These are phyloP conservation scores for Torymus texanus DNA, from an alignment of 2,888 invertebrate genomes.

Conservation along the genomic window DNA sequence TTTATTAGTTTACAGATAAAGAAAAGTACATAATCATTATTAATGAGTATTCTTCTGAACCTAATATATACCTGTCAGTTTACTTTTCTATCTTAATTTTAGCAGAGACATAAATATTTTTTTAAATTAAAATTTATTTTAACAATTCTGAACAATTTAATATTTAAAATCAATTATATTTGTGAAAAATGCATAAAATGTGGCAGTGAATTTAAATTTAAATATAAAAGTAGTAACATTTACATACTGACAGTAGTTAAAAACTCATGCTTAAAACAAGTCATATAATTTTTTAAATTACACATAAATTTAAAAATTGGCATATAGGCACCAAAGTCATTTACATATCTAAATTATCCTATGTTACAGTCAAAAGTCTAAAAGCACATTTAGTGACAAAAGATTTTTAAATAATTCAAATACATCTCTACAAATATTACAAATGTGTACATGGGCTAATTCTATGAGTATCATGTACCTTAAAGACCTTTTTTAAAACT, in stretches of 20 bases:
- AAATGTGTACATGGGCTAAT: conserved; percentile 32
- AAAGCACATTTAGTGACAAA: conserved; percentile 32
- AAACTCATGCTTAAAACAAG: neutral
- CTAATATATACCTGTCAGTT: too few species aligned
- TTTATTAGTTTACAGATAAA: too few species aligned
- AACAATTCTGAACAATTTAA: too few species aligned
- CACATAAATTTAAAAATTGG: conserved; percentile 24
- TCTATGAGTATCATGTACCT: conserved; percentile 52
- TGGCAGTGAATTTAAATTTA: conserved; percentile 18
- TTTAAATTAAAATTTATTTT: too few species aligned
- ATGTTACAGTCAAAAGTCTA: conserved; percentile 22
- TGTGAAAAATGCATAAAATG: neutral
- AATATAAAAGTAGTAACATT: too few species aligned
- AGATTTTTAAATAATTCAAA: conserved; percentile 34
- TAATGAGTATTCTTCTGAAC: too few species aligned
- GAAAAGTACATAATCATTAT: too few species aligned
- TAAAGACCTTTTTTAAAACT: neutral
- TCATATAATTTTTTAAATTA: conserved; percentile 10
- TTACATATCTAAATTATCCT: conserved; percentile 11
- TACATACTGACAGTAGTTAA: too few species aligned
- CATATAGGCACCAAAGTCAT: conserved; percentile 23
- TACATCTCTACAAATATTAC: conserved; percentile 47
- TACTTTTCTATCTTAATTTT: too few species aligned
- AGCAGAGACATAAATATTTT: too few species aligned
- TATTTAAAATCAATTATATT: neutral